Base-by-base conservation (phyloP, 2,888 invertebrate genomes). In the Sabatieria punctata region DNA sequence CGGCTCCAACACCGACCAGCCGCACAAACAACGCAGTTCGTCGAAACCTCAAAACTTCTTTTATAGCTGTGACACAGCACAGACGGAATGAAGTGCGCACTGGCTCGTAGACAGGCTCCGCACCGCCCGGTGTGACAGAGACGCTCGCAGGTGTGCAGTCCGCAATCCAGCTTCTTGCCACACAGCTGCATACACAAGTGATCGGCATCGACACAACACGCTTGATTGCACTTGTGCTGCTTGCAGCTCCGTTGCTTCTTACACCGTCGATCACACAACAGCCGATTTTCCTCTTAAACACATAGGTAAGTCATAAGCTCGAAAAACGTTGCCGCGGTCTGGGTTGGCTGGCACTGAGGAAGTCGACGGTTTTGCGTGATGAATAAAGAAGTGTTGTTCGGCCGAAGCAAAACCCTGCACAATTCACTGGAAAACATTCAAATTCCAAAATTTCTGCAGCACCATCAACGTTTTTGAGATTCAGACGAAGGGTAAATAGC, bases 11-110 rank as follows among this genome's bases (percentile, higher is more conserved):
- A 88, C 82, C 54, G 80, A 77, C 0, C 77, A 74, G 6, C 93
- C 91, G 67, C 95, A 95, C 63, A 81, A 81, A 66, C 95, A 95
- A 21, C 77, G 76, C 43, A 93, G 70, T 69, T 95, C 93, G 45
- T 85, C 82, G 70, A 89, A 89, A 61, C 73, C 73, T 72, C 52
- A 23, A 51, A 52, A 48, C 45, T 22, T 19, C 36, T 8, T 4
- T 24, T 15, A 49, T 13, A 30, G 15, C 8, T 15, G 36, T 13
- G 4, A 8, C 4, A 36, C 39, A 11, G 30, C 15, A 15, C 15
- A 15, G 8, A 30, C 30, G 30, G 8, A 30, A 13, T 43, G 25
- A 18, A 50, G 18, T 47, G 73, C 77, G 71, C 64, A 77, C 82
- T 78, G 58, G 80, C 77, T 57, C 78, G 73, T 55, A 78, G 76